Base-by-base conservation (phyloP, 2,888 invertebrate species). In the Lasioglossum oenotherae region DNA sequence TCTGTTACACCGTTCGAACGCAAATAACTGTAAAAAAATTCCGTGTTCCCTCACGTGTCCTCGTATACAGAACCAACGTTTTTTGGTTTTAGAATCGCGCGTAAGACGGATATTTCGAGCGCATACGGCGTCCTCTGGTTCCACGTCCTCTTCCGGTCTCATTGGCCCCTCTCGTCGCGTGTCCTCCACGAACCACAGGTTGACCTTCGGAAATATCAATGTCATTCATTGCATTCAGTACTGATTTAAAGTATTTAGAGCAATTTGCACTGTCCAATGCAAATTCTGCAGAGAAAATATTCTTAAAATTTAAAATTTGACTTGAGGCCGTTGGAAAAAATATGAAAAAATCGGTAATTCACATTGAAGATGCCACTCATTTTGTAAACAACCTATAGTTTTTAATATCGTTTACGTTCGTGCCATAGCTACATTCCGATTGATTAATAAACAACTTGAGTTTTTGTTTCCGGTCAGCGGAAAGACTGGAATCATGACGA, bases 111-210 rank as follows among this genome's bases (percentile, higher is more conserved):
- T 88, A 92, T 84, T 92, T 92, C 23, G 92, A 83, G 35, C 94
- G 93, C 92, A 94, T 92, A 72, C 93, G 89, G 64, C 94, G 90
- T 8, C 93, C 91, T 82, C 94, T 91, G 4, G 92, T 84, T 49
- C 93, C 92, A 78, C 94, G 91, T 31, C 92, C 92, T 81, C 94
- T 88, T 77, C 90, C 91, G 44, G 93, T 92, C 73, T 92, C 92
- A n/a, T 75, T 90, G 85, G 89, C 72, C 35, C 94, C 93, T 74
- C 94, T 92, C 27, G 90, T 72, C 8, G 90, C 84, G 64, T 93
- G 92, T 67, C 93, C 93, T 53, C 94, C 94, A 57, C 94, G 92
- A 31, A 88, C 85, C 71, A 89, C 78, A 35, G 87, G 78, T 89
- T 92, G 92, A 69, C 93, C 93, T 84, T 16, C 23, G 38, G 80